Base-by-base conservation (phyloP, 1,140 invertebrate species). In the Grapholita molesta region DNA sequence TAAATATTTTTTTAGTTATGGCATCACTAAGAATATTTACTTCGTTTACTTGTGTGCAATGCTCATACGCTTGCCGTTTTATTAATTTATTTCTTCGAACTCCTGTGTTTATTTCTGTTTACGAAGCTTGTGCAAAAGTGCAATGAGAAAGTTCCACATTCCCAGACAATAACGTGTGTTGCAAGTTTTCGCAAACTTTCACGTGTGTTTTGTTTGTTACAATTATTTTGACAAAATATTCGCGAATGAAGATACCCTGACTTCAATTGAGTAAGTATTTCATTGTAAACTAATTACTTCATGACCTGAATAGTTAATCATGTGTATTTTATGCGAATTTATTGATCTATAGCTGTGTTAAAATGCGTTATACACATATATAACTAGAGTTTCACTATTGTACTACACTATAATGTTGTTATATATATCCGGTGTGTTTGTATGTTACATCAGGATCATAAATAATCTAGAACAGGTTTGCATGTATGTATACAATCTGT, bases 251-350 rank as follows among this genome's bases (percentile, higher is more conserved):
- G 55, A n/a, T 61, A 28, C 25, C 30, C 25, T 61, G 55, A 61
- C 24, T 61, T 25, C 12, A 25, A 61, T 61, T 61, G 55, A 61
- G 55, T 61, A 28, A 61, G 55, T 61, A 61, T 61, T 61, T 61
- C 24, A 25, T 18, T 28, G 55, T 28, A 28, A 28, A 28, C 8
- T 28, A 61, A 28, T 28, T 61, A 61, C n/a, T 61, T 28, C 25
- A 61, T 61, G 55, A 61, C 55, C 55, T 61, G 25, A 61, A 61
- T 61, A 30, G 18, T 48, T 21, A 21, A 48, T 8, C 42, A 48
- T 48, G 42, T 48, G 42, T 48, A 2, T 48, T 5, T 48, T 2
- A 48, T n/a, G 42, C 42, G 18, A 48, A 48, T 48, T 21, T 48
- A 48, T 48, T 7, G 42, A 48, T 7, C 21, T 48, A 1, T 48